Conservation (phyloP, 2,113 vertebrate species). For the Meleagris gallopavo region DNA sequence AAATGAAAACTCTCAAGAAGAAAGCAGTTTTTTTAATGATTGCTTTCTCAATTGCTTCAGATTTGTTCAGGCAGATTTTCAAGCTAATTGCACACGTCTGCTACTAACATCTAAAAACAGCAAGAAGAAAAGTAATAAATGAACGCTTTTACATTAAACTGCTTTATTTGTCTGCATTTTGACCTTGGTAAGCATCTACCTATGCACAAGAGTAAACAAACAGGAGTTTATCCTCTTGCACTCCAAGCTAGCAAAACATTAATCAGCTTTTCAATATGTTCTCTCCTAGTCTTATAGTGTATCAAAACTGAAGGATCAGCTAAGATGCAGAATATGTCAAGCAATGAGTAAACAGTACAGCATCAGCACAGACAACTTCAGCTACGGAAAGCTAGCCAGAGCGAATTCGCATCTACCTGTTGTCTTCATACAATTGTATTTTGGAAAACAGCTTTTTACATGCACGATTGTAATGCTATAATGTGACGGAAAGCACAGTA, state of each 20-base stretch:
- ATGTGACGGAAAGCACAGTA: no score
- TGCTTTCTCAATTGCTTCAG: neutral
- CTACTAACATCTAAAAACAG: neutral
- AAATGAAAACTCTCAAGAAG: neutral
- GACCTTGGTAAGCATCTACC: neutral
- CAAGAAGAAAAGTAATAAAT: neutral
- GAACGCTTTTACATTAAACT: neutral
- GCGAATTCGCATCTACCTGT: neutral
- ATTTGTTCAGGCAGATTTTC: neutral
- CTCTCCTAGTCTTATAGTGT: fast-evolving
- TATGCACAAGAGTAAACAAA: neutral
- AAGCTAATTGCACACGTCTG: neutral
- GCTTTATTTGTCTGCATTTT: neutral
- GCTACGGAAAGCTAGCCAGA: neutral
- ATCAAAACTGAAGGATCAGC: neutral
- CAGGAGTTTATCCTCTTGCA: neutral
- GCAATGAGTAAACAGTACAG: neutral
- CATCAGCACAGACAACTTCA: neutral
- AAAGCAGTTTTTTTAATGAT: neutral
- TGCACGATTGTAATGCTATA: neutral
- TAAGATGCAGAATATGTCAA: neutral
- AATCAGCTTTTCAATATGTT: neutral
- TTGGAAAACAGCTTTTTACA: neutral
- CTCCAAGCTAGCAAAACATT: neutral
- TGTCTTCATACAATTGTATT: neutral